Percentiles rank a stretch among this genome's conserved stretches.
These are phyloP conservation scores for Ctenicera cuprea DNA, from an alignment of 2,888 invertebrate species.

Conservation along the genomic window DNA sequence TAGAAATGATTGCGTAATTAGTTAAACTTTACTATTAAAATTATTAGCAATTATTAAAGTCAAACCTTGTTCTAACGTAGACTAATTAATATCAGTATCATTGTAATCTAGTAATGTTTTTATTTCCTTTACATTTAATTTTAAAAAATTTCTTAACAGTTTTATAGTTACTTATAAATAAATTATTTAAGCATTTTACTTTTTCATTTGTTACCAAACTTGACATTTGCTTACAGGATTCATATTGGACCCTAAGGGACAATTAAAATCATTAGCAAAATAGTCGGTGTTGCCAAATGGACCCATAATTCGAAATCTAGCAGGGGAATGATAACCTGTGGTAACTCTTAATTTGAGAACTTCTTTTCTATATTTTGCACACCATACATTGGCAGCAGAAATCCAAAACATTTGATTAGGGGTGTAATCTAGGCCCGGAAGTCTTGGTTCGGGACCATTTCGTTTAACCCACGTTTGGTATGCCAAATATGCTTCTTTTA, in stretches of 20 bases:
- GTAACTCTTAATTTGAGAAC: slow-evolving; percentile 84
- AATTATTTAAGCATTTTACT: too few relatives aligned
- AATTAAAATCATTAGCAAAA: slow-evolving; percentile 78
- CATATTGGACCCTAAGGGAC: slow-evolving; percentile 77
- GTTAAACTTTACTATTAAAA: too few relatives aligned
- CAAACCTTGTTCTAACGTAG: too few relatives aligned
- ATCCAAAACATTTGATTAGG: slow-evolving; percentile 88
- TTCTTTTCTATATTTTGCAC: slow-evolving; percentile 84
- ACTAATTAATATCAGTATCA: too few relatives aligned
- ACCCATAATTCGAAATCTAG: slow-evolving; percentile 77
- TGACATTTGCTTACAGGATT: slow-evolving; percentile 78
- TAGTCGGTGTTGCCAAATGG: slow-evolving; percentile 78
- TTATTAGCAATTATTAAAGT: too few relatives aligned
- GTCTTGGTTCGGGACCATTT: slow-evolving; percentile 75
- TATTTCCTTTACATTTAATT: too few relatives aligned
- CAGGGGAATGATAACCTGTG: slow-evolving; percentile 85
- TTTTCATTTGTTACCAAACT: slow-evolving; percentile 79
- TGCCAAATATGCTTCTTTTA: slow-evolving; percentile 92
- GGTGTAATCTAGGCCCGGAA: slow-evolving; percentile 83
- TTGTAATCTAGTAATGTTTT: too few relatives aligned
- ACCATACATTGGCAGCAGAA: slow-evolving; percentile 92
- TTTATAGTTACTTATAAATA: too few relatives aligned
- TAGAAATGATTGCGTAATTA: too few relatives aligned
- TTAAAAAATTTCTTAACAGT: too few relatives aligned
- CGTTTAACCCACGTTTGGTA: slow-evolving; percentile 84